Base-by-base conservation (phyloP, 2,888 invertebrate species). In the Pristionchus maxplancki region DNA sequence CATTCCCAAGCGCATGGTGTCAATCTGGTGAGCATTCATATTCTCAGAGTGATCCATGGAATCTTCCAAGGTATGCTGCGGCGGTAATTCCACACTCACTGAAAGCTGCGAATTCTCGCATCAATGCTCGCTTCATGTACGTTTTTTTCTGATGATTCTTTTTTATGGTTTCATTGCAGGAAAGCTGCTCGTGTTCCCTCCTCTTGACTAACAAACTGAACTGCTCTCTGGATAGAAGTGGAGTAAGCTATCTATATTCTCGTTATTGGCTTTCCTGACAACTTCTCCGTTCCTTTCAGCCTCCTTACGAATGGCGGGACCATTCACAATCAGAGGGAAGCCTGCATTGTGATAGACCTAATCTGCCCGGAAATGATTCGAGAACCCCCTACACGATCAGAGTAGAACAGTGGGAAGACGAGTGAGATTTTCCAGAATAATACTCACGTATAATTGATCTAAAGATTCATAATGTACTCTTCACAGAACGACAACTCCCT, bases 1-100 rank as follows among this genome's bases (percentile, higher is more conserved):
- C 90, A 91, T 74, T 88, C 90, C 0, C 89, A 89, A 74, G 88
- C 89, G 20, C 89, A 91, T 64, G 90, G 90, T 1, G 81, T 90
- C 82, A 91, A 91, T 87, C 87, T 91, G 89, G 90, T 91, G 20
- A 58, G 89, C 17, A 13, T 28, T 6, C 74, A 24, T 11, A 74
- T 31, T 24, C 24, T 74, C 15, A 13, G 17, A 78, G 24, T 1
- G 28, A 44, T 28, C 17, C 40, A 78, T n/a, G n/a, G 40, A 24
- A 31, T 40, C 11, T 28, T 81, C 34, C 1, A 17, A 87, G 86
- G 71, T 87, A 15, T 87, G 86, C 50, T 87, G 86, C 28, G 86
- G 86, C 37, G 71, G 86, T 48, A 87, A 71, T 50, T 28, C 71
- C 0, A 50, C 71, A 9, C 71, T 87, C 15, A 34, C 20, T 20